These are phyloP conservation scores for Actinernus sp. DNA, from an alignment of 92 coral and sea anemone species.

Conservation along the genomic window DNA sequence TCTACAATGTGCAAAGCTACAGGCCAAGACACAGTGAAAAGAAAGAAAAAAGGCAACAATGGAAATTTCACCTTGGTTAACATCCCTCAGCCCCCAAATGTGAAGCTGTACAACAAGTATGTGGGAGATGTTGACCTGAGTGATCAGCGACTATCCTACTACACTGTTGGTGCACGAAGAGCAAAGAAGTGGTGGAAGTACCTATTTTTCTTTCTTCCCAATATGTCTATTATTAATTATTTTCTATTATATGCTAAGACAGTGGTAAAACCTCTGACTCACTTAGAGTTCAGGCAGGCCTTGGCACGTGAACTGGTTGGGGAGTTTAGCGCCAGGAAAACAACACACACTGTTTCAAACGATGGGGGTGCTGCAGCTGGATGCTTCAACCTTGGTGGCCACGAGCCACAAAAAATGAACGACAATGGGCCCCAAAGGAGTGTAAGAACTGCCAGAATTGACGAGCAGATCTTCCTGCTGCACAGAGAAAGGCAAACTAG, in stretches of 20 bases:
- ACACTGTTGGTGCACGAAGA: neutral
- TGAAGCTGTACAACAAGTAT: neutral
- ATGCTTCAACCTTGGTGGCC: conserved; percentile 5
- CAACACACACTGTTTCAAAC: conserved; percentile 5
- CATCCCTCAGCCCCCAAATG: conserved; percentile 7
- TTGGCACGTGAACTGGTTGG: conserved; percentile 5
- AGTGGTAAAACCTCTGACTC: conserved; percentile 2
- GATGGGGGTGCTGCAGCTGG: neutral
- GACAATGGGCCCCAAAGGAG: neutral
- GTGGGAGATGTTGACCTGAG: conserved; percentile 9
- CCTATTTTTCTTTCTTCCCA: conserved; percentile 1
- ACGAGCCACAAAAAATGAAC: conserved; percentile 3
- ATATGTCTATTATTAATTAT: neutral
- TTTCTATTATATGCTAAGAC: neutral
- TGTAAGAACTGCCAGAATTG: conserved; percentile 14
- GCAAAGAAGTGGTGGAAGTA: conserved; percentile 16
- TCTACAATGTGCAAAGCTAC: conserved; percentile 5
- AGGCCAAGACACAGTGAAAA: conserved; percentile 5
- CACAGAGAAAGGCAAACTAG: too few relatives aligned
- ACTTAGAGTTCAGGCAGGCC: conserved; percentile 4
- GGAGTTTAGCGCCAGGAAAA: neutral
- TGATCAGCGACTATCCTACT: conserved; percentile 6
- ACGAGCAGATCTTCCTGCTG: conserved; percentile 3
- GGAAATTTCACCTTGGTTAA: conserved; percentile 6
- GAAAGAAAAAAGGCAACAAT: neutral